Conservation (phyloP, 2,797 vertebrate species). For the Smutsia temminckii region DNA sequence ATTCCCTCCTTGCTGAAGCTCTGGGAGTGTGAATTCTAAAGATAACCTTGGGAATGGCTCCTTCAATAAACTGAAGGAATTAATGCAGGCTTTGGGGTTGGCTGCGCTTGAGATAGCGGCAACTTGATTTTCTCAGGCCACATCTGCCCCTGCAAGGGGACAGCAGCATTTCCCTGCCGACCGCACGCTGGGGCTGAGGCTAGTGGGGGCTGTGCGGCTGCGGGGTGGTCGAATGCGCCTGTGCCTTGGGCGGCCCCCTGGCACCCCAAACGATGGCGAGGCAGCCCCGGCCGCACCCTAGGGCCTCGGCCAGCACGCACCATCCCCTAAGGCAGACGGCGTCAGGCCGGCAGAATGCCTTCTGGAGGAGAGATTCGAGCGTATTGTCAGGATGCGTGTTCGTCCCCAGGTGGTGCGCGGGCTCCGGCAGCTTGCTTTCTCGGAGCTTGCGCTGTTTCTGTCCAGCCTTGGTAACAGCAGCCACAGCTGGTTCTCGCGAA, state of each 20-base stretch:
- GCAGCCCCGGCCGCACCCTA: not conserved
- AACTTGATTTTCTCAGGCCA: constrained; percentile 27
- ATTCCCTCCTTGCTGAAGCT: not conserved
- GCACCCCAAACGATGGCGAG: not conserved
- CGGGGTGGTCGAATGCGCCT: not conserved
- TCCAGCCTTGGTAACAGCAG: not conserved
- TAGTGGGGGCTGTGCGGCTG: no score
- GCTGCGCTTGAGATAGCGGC: not conserved
- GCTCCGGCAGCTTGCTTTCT: not conserved
- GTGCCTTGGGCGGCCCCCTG: not conserved
- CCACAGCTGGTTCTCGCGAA: not conserved
- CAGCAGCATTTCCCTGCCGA: not conserved
- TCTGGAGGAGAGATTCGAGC: not conserved
- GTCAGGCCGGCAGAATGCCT: not conserved
- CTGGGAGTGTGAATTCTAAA: constrained; percentile 8
- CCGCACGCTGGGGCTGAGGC: not conserved
- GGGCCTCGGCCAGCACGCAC: not conserved
- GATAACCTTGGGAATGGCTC: not conserved
- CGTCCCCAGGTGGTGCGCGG: not conserved
- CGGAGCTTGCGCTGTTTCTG: not conserved
- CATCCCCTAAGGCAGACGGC: not conserved
- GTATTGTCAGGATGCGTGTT: not conserved
- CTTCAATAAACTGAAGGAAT: not conserved
- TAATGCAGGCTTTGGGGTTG: not conserved
- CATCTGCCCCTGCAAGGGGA: not conserved